Conservation (phyloP, 2,888 invertebrate genomes). For the Muschampia plurimacula region DNA sequence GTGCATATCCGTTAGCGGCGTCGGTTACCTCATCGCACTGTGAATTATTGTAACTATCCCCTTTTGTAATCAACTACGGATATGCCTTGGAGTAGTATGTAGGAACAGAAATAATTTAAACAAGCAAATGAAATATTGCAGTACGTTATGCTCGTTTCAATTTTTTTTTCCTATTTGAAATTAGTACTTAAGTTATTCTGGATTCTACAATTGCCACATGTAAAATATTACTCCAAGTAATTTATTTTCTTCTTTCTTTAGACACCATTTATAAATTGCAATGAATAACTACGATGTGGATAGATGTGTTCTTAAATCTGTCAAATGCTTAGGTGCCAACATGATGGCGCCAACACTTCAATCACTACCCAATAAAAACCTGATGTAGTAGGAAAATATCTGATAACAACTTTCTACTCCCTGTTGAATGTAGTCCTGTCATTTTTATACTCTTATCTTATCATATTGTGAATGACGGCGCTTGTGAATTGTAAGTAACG, state of each 20-base stretch:
- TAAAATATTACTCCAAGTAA: no score
- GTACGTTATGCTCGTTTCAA: no score
- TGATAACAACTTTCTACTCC: slow-evolving; percentile 23
- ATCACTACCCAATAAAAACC: slow-evolving; percentile 18
- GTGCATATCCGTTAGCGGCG: slow-evolving; percentile 60
- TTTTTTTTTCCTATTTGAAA: no score
- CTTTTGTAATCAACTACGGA: slow-evolving; percentile 22
- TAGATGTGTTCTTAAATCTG: slow-evolving; percentile 8
- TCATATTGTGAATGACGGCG: no score
- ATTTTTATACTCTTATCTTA: background rate
- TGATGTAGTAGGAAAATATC: slow-evolving; percentile 23
- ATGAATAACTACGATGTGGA: slow-evolving; percentile 12
- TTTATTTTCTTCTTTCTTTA: no score
- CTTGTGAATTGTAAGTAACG: no score
- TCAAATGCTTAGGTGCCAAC: slow-evolving; percentile 30
- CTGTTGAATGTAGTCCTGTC: slow-evolving; percentile 10
- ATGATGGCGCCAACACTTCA: slow-evolving; percentile 9
- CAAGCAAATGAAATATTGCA: no score
- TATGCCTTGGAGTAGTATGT: background rate
- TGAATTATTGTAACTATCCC: slow-evolving; percentile 33
- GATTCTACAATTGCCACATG: background rate
- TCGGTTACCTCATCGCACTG: slow-evolving; percentile 31
- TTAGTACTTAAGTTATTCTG: no score
- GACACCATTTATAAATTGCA: background rate
- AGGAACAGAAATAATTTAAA: background rate